These are phyloP conservation scores for Ethmia dodecea DNA, from an alignment of 2,888 invertebrate genomes.

Conservation along the genomic window DNA sequence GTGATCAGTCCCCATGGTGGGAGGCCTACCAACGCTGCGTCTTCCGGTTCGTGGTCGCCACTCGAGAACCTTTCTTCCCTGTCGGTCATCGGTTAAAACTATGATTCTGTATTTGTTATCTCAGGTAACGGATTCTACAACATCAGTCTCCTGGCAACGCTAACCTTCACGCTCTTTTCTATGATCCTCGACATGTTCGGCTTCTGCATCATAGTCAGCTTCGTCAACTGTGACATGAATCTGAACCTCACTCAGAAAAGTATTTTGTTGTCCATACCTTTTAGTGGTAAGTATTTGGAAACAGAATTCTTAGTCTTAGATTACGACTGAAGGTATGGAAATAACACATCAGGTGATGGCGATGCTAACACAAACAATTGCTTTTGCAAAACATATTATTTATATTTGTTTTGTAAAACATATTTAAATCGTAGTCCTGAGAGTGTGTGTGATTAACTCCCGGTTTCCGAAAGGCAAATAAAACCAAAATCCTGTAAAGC, in stretches of 20 bases:
- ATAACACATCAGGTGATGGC: neutral
- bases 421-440: neutral
- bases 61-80: neutral
- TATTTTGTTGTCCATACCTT: constrained; percentile 14
- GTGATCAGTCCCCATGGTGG: neutral
- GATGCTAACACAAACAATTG: neutral
- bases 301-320: neutral
- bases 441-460: too few species aligned
- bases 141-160: constrained; percentile 26
- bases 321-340: neutral
- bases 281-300: neutral
- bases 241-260: constrained; percentile 38
- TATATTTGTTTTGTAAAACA: neutral
- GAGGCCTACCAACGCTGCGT: neutral
- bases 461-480: too few species aligned
- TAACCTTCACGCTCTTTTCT: constrained; percentile 28
- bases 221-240: constrained; percentile 36
- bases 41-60: neutral
- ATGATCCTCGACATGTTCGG: constrained; percentile 46
- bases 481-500: too few species aligned
- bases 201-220: constrained; percentile 36
- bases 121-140: constrained; percentile 41
- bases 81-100: neutral
- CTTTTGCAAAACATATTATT: neutral
- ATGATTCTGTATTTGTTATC: neutral